Evolutionary conservation across 1,140 invertebrate genomes (phyloP).

Genomic region (Drosophila ercepeae): DNA sequence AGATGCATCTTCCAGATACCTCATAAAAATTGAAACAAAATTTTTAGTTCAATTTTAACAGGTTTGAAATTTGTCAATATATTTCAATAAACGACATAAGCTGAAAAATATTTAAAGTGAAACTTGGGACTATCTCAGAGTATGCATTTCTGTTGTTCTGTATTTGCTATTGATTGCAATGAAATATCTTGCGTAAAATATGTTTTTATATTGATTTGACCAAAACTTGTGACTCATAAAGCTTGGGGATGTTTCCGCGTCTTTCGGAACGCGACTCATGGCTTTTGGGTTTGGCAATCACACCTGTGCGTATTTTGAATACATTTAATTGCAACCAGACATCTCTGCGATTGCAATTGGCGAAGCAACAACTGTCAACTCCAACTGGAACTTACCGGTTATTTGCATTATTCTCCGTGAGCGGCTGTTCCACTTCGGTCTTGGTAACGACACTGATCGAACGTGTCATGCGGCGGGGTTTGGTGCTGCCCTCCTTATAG

Average conservation of each 20-base stretch:
- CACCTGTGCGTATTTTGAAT: constrained; percentile 13
- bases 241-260: constrained; percentile 22
- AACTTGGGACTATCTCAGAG: not conserved
- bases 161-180: not conserved
- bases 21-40: too few relatives aligned
- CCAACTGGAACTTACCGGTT: constrained; percentile 77
- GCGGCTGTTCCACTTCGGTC: constrained; percentile 82
- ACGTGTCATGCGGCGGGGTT: constrained; percentile 81
- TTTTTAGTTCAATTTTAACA: too few relatives aligned
- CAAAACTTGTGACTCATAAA: constrained; percentile 22
- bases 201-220: not conserved
- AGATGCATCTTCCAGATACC: too few relatives aligned
- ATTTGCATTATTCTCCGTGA: constrained; percentile 82
- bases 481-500: constrained; percentile 83
- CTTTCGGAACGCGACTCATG: constrained; percentile 5
- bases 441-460: constrained; percentile 83
- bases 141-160: not conserved
- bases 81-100: too few relatives aligned
- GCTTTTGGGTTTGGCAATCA: constrained; percentile 32
- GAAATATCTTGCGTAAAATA: not conserved
- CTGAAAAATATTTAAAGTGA: not conserved
- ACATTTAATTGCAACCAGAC: constrained; percentile 21
- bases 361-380: constrained; percentile 32
- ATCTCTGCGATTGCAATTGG: constrained; percentile 15
- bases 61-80: not conserved